Percentiles rank a stretch among this genome's conserved stretches.
Conservation (phyloP, 2,888 invertebrate species). For the Drosophila nr. perissopoda region DNA sequence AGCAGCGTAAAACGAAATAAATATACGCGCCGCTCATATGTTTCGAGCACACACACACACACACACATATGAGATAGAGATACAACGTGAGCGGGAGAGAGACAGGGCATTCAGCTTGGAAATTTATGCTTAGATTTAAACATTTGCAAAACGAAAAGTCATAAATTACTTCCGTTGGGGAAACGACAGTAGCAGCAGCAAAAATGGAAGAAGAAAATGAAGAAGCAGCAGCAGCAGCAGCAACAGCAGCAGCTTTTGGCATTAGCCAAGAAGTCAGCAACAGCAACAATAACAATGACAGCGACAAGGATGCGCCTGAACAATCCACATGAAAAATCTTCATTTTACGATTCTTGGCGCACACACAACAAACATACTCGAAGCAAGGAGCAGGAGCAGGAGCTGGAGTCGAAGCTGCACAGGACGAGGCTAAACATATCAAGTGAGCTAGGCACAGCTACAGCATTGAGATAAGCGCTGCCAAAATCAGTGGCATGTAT, state of each 20-base stretch:
- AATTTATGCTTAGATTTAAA: conserved; percentile 81
- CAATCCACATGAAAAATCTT: conserved; percentile 81
- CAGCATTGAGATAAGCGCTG: conserved; percentile 69
- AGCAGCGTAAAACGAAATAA: conserved; percentile 68
- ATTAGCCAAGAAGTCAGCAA: conserved; percentile 64
- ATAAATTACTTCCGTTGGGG: conserved; percentile 78
- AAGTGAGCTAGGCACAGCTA: conserved; percentile 63
- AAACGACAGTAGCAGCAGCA: conserved; percentile 61
- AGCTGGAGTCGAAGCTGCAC: not conserved
- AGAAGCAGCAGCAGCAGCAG: conserved; percentile 39
- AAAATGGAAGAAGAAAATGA: conserved; percentile 11
- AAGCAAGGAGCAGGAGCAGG: not conserved
- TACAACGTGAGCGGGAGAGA: conserved; percentile 28
- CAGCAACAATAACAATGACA: conserved; percentile 54
- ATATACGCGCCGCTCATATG: conserved; percentile 74
- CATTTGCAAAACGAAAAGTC: conserved; percentile 81
- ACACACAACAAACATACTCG: conserved; percentile 27
- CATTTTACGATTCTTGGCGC: conserved; percentile 78
- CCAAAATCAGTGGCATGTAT: conserved; percentile 79
- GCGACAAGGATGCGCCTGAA: conserved; percentile 55
- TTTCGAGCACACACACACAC: conserved; percentile 38
- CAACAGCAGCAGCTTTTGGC: conserved; percentile 55
- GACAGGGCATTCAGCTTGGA: conserved; percentile 29
- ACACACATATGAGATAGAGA: conserved; percentile 42
- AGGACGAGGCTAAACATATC: conserved; percentile 52